Evolutionary conservation across 2,888 invertebrate species (phyloP), one percentile per base, ranked within the genome.

Genomic region (Sphecodes monilicornis): DNA sequence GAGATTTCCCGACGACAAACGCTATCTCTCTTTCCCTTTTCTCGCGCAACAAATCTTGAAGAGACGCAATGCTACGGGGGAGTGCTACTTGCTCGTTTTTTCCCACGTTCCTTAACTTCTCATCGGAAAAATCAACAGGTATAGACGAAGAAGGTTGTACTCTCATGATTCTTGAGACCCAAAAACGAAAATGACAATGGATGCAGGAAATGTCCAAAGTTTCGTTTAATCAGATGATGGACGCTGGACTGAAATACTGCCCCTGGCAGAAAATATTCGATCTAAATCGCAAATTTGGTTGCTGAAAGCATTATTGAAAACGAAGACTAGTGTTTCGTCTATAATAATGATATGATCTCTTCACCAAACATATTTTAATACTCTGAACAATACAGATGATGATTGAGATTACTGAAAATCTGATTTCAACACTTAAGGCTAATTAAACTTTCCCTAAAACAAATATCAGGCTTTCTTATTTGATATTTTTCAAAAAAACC

Each of bases 1-100:
- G 79, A 78, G 78, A 76, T 86, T 85, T 91, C 71, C 76, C 88
- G 86, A 91, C 87, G 88, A 89, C 86, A 90, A 90, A 78, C 72
- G 77, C 76, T 76, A 64, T 78, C 76, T 76, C 68, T 80, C 76
- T 69, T 66, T 76, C 68, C 57, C 82, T 64, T 79, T 77, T 87
- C 89, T 79, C 81, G 80, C 88, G 85, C 90, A 87, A 88, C 89
- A 88, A 88, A 84, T 75, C 77, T 76, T 84, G 64, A 69, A 74
- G 46, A 86, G 82, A 81, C 87, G 86, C 86, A 78, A 87, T 88
- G 87, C 87, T 79, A 73, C 76, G 54, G 36, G 46, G 64, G 57
- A 54, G 76, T 79, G n/a, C 39, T 11, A 68, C n/a, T 68, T 39
- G 11, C 36, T 22, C 36, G 68, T n/a, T 39, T 36, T 18, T 22